Evolutionary conservation across 2,888 invertebrate species (phyloP).

Genomic region (Xanthorhoe designata): DNA sequence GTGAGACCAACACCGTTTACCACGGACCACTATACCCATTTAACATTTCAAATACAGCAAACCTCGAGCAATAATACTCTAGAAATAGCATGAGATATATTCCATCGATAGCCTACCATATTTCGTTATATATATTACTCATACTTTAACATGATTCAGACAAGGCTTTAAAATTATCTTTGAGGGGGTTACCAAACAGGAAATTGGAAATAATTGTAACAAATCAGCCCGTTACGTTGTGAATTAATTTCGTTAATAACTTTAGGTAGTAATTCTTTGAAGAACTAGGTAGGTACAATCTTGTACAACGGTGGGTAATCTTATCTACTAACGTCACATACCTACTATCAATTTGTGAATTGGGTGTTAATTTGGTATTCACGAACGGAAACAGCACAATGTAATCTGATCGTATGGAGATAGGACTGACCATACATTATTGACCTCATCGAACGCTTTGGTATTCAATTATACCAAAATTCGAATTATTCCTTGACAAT

Average conservation of each 20-base stretch:
- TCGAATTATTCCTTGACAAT: conserved; percentile 2
- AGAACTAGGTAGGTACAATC: conserved; percentile 20
- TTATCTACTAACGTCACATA: conserved; percentile 33
- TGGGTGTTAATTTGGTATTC: conserved; percentile 33
- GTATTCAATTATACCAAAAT: no score
- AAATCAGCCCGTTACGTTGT: background rate
- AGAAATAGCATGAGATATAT: conserved; percentile 51
- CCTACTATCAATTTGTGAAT: conserved; percentile 23
- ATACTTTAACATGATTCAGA: conserved; percentile 42
- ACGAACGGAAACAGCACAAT: conserved; percentile 27
- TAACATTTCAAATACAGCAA: conserved; percentile 1
- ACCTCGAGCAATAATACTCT: conserved; percentile 35
- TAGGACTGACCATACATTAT: conserved; percentile 1
- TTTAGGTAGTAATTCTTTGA: conserved; percentile 12
- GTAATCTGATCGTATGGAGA: conserved; percentile 25
- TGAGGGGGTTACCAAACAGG: conserved; percentile 25
- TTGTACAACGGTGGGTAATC: conserved; percentile 17
- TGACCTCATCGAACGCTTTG: conserved; percentile 13
- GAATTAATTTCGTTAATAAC: conserved; percentile 17
- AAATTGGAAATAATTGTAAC: conserved; percentile 14
- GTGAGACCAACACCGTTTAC: no score
- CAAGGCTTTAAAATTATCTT: conserved; percentile 37
- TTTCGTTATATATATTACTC: conserved; percentile 50
- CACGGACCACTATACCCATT: background rate
- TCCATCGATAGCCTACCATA: conserved; percentile 44